A percentile compares a stretch with the other conserved stretches of the same genome.
Evolutionary conservation across 2,113 vertebrate species (phyloP).

Genomic region (Numenius arquata): DNA sequence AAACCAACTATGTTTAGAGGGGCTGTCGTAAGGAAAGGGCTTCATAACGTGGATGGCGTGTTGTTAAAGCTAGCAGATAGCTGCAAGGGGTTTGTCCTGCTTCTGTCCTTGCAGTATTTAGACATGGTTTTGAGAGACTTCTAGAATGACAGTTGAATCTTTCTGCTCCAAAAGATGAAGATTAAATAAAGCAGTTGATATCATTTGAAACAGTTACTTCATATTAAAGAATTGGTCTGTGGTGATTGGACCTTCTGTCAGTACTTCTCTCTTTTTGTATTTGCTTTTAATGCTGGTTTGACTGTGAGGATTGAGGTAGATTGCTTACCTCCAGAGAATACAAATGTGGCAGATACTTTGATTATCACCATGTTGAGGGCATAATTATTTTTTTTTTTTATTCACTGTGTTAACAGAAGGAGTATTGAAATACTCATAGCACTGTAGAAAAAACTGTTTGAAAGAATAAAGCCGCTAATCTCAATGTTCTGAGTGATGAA

Average conservation of each 20-base stretch:
- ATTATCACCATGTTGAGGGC: neutral
- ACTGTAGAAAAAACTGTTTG: neutral
- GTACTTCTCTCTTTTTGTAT: neutral
- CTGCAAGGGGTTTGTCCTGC: neutral
- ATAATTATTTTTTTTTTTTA: neutral
- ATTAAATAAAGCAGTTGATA: neutral
- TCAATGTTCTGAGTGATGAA: neutral
- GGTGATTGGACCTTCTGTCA: neutral
- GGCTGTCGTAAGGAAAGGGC: neutral
- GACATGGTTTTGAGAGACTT: neutral
- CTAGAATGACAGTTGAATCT: neutral
- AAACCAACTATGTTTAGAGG: neutral
- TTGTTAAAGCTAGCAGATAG: neutral
- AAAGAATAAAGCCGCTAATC: neutral
- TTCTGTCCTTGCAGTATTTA: neutral
- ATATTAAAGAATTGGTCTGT: neutral
- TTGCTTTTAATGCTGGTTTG: neutral
- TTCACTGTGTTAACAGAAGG: neutral
- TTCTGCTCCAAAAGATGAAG: neutral
- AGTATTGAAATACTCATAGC: neutral
- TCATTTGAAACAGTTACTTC: neutral
- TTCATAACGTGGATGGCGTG: neutral
- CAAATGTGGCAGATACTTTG: neutral
- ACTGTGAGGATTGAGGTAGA: neutral
- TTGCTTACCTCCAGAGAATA: neutral